Percentiles rank a stretch among this genome's conserved stretches.
Conservation (phyloP, 2,888 invertebrate genomes). For the Drosophila fungiperda region DNA sequence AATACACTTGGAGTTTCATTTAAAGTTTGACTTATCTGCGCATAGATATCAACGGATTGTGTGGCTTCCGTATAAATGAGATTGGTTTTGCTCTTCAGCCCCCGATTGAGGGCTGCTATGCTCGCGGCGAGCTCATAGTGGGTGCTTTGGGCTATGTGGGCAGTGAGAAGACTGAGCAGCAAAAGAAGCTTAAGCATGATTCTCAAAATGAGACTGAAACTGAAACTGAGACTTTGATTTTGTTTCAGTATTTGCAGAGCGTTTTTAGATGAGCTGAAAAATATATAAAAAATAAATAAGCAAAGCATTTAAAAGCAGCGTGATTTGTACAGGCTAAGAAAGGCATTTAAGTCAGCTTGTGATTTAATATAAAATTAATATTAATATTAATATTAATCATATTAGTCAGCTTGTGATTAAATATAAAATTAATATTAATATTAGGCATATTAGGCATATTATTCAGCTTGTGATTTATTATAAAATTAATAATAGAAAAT, state of each 20-base stretch:
- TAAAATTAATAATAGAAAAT: no score
- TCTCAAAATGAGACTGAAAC: background rate
- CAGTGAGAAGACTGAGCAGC: conserved; percentile 9
- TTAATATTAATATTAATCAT: background rate
- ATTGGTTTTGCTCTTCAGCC: conserved; percentile 40
- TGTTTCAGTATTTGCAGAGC: background rate
- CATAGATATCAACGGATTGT: conserved; percentile 10
- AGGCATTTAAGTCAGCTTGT: background rate
- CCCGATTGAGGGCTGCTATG: conserved; percentile 31
- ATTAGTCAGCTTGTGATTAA: no score
- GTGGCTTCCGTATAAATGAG: conserved; percentile 29
- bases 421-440: no score
- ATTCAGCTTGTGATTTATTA: no score
- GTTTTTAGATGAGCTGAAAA: conserved; percentile 20
- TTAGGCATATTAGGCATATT: no score
- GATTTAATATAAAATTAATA: background rate
- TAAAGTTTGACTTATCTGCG: conserved; percentile 12
- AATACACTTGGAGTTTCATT: conserved; percentile 44
- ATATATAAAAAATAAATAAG: conserved; percentile 7
- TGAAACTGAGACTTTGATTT: background rate
- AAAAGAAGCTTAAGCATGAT: conserved; percentile 31
- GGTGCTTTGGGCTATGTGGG: conserved; percentile 1
- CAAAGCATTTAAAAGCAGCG: conserved; percentile 3
- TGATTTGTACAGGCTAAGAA: background rate
- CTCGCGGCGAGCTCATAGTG: conserved; percentile 15